Base-by-base conservation (phyloP, 2,797 vertebrate species). In the Cyclura pinguis region DNA sequence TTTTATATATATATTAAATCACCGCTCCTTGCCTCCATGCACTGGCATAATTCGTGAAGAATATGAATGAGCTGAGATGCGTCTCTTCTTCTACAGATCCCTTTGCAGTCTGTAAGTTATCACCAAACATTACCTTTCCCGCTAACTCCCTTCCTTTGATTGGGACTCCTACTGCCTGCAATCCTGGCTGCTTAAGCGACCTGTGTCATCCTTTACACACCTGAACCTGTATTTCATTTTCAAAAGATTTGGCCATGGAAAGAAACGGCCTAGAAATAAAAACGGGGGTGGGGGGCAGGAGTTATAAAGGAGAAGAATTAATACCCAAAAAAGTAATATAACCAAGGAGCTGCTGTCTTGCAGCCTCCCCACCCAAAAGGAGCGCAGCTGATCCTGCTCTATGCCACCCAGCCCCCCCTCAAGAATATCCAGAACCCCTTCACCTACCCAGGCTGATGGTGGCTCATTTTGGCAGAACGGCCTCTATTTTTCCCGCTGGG, bases 401-500 rank as follows among this genome's bases (percentile, higher is more conserved):
- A 47, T 47, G 2, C 20, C 62, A 47, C 29, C 50, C 35, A 5
- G 62, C 67, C 64, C 1, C 12, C 42, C n/a, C 35, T 4, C 55
- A 35, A 9, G 42, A 82, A 22, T 8, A 55, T 84, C 59, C 88
- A 89, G 88, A 69, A 81, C 87, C 91, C 91, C 91, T 87, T 92
- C 94, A 96, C 96, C 97, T 98, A 98, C 98, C 98, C 98, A 22
- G 96, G 95, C 92, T 95, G 98, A 90, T 97, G 95, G 92, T 97
- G 97, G 96, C 96, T 98, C 98, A 99, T 99, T 96, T 94, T 96
- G 95, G 94, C 94, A 89, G 95, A 86, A 83, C 93, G 92, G 74
- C 74, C 93, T 90, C 94, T 90, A 72, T 10, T 59, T 78, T 91
- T 88, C n/a, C 35, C 18, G n/a, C 69, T 84, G 92, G 86, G 80